These are phyloP conservation scores for Peribatodes rhomboidaria DNA, from an alignment of 2,888 invertebrate species.

Conservation along the genomic window DNA sequence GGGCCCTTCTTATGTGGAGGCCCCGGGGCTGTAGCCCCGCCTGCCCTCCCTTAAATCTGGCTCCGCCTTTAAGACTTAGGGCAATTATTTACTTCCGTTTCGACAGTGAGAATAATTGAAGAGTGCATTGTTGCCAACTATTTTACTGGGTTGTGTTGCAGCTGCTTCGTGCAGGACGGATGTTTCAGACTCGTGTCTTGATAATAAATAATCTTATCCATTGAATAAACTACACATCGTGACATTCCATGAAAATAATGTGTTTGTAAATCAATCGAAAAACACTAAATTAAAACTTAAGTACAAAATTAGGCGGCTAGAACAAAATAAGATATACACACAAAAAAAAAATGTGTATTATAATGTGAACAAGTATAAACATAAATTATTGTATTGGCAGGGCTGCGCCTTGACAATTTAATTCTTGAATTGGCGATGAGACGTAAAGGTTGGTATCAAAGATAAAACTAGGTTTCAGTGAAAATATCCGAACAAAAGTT, in stretches of 20 bases:
- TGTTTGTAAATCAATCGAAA: constrained; percentile 6
- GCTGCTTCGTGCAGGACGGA: constrained; percentile 8
- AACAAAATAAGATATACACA: constrained; percentile 28
- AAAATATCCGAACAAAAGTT: no score
- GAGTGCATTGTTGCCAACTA: not conserved
- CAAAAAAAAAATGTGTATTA: constrained; percentile 16
- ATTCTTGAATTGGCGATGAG: not conserved
- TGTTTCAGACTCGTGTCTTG: not conserved
- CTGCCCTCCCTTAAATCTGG: no score
- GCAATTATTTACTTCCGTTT: no score
- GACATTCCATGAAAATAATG: constrained; percentile 22
- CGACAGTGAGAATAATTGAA: no score
- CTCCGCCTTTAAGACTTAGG: no score
- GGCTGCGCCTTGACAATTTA: not conserved
- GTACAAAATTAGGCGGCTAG: constrained; percentile 30
- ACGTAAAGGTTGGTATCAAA: no score
- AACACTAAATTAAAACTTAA: constrained; percentile 28
- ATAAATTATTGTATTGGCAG: not conserved
- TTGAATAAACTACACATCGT: constrained; percentile 3
- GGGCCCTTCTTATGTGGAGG: no score
- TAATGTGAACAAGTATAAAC: constrained; percentile 4
- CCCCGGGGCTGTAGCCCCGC: no score
- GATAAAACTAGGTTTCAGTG: no score
- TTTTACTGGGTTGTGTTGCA: not conserved
- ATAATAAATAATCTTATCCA: not conserved